Conservation (phyloP, 1,140 invertebrate species). For the Phymastichus coffea region DNA sequence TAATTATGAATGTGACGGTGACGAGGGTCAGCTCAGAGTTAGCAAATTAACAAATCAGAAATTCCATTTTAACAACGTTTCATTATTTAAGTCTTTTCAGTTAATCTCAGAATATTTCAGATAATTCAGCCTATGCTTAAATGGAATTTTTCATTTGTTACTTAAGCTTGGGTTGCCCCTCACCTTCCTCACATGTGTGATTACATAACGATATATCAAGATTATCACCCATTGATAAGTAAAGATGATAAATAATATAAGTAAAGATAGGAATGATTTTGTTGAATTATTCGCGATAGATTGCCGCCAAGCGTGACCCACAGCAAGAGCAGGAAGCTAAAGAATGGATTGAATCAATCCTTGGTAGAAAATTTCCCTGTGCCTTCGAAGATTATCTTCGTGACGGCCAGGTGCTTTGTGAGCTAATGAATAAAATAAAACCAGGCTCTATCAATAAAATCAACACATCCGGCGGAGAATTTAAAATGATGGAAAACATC, state of each 20-base stretch:
- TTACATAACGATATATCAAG: too few relatives aligned
- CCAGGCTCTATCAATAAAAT: conserved; percentile 84
- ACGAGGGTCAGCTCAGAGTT: too few relatives aligned
- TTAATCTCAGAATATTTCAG: too few relatives aligned
- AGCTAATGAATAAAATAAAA: conserved; percentile 82
- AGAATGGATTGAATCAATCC: conserved; percentile 84
- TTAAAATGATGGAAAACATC: conserved; percentile 95
- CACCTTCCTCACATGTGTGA: neutral
- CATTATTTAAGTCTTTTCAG: too few relatives aligned
- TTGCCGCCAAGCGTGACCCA: conserved; percentile 79
- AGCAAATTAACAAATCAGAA: too few relatives aligned
- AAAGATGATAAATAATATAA: too few relatives aligned
- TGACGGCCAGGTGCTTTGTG: conserved; percentile 79
- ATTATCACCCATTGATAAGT: too few relatives aligned
- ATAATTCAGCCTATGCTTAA: too few relatives aligned
- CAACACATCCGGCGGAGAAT: conserved; percentile 82
- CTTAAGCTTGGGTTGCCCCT: neutral
- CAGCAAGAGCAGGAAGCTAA: conserved; percentile 81
- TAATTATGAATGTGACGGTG: too few relatives aligned
- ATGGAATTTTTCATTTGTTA: too few relatives aligned
- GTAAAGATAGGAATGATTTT: neutral
- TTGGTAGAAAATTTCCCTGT: conserved; percentile 76
- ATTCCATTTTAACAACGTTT: too few relatives aligned
- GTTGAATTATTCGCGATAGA: conserved; percentile 53
- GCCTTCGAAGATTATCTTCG: conserved; percentile 76